Conservation (phyloP, 2,797 vertebrate species). For the Mus spretus region DNA sequence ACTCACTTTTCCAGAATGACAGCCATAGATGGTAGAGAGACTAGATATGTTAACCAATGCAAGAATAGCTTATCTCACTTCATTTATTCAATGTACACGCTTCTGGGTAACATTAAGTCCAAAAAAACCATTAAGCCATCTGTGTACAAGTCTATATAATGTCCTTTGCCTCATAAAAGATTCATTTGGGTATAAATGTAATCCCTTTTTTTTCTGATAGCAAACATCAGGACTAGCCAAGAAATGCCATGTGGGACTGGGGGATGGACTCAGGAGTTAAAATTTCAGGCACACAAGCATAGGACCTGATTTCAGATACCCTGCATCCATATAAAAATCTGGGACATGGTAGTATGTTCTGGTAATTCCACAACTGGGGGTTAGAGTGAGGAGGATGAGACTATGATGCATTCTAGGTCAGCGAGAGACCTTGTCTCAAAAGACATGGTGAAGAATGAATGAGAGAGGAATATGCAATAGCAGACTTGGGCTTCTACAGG, state of each 20-base stretch:
- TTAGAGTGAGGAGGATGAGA: background rate
- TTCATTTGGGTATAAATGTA: conserved; percentile 56
- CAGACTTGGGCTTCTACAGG: background rate
- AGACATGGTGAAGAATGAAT: background rate
- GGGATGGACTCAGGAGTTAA: background rate
- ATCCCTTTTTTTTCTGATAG: background rate
- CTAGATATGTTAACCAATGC: conserved; percentile 24
- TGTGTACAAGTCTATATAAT: conserved; percentile 62
- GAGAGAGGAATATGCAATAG: background rate
- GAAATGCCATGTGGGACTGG: background rate
- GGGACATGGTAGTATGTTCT: no score
- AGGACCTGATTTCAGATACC: background rate
- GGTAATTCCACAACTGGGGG: background rate
- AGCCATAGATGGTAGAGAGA: conserved; percentile 57
- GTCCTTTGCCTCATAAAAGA: conserved; percentile 62
- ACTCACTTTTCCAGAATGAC: conserved; percentile 76
- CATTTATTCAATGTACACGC: conserved; percentile 72
- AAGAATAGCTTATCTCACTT: conserved; percentile 73
- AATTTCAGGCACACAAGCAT: background rate
- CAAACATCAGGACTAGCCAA: background rate
- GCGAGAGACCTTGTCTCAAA: background rate
- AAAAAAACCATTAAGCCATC: conserved; percentile 79
- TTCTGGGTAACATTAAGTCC: conserved; percentile 72
- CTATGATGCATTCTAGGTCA: background rate
- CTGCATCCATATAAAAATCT: background rate